A percentile compares a stretch with the other conserved stretches of the same genome.
phyloP scores from a whole-genome alignment of 2,888 invertebrate species.

The Meiosimyza decipiens region DNA sequence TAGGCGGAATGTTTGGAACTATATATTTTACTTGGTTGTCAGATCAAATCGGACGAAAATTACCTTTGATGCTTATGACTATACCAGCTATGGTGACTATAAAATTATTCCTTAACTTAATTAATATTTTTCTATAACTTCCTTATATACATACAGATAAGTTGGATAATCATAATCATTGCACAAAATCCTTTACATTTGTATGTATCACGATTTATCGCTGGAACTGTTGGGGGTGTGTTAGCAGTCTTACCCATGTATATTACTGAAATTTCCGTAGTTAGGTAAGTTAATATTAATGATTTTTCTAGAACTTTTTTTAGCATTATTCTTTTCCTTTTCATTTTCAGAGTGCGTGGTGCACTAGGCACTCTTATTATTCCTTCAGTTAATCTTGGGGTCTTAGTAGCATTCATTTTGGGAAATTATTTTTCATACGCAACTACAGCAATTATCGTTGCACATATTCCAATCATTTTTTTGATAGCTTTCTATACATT shows the following conservation, averaged over 20 bases:
- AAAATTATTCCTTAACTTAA: no score
- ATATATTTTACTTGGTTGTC: constrained; percentile 60
- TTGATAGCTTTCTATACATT: constrained; percentile 55
- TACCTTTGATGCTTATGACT: constrained; percentile 51
- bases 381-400: constrained; percentile 59
- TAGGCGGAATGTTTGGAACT: constrained; percentile 61
- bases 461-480: constrained; percentile 53
- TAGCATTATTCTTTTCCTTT: not conserved
- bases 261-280: constrained; percentile 60
- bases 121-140: not conserved
- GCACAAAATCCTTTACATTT: constrained; percentile 56
- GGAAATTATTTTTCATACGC: constrained; percentile 57
- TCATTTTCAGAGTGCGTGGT: constrained; percentile 58
- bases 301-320: not conserved
- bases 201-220: constrained; percentile 56
- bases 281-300: constrained; percentile 48
- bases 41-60: constrained; percentile 59
- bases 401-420: constrained; percentile 57
- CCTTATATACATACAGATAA: constrained; percentile 47
- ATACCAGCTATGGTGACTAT: constrained; percentile 58
- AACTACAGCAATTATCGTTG: constrained; percentile 53
- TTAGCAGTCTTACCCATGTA: constrained; percentile 59
- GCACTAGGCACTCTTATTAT: constrained; percentile 61
- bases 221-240: constrained; percentile 60
- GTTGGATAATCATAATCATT: constrained; percentile 58